Percentiles rank a stretch among this genome's conserved stretches.
Conservation (phyloP, 2,888 invertebrate genomes). For the Cryptocheilus praepositus region DNA sequence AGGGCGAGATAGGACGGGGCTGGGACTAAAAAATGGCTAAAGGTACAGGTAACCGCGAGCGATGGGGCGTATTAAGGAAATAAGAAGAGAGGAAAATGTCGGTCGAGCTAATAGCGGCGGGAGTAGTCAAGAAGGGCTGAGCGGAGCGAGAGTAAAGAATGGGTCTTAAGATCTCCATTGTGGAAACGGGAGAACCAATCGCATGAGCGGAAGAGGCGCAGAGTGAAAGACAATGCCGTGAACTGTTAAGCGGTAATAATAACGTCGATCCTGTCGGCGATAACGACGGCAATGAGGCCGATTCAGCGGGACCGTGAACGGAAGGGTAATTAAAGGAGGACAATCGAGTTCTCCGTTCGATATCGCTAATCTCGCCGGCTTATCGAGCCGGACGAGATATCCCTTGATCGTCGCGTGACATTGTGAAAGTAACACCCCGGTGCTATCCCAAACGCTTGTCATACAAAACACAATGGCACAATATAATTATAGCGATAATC, state of each 20-base stretch:
- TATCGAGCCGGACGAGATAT: background rate
- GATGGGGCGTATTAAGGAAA: background rate
- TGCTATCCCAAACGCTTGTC: too few relatives aligned
- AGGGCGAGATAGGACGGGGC: too few relatives aligned
- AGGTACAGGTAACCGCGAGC: too few relatives aligned
- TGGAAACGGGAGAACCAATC: background rate
- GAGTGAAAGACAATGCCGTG: conserved; percentile 3
- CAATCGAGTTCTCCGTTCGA: conserved; percentile 2
- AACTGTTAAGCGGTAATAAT: conserved; percentile 4
- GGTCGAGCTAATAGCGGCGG: background rate
- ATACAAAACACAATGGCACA: too few relatives aligned
- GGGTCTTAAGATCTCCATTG: background rate
- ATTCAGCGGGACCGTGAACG: background rate
- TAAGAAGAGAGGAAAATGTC: background rate
- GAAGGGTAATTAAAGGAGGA: background rate
- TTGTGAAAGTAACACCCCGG: too few relatives aligned
- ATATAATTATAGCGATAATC: too few relatives aligned
- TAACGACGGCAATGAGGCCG: conserved; percentile 1
- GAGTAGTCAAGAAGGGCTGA: background rate
- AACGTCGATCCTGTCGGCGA: conserved; percentile 7
- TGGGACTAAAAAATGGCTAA: too few relatives aligned
- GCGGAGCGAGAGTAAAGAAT: background rate
- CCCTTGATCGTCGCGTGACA: background rate
- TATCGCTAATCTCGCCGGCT: background rate
- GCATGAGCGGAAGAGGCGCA: background rate